A percentile compares a stretch with the other conserved stretches of the same genome.
These are phyloP conservation scores for Pantala flavescens DNA, from an alignment of 1,140 invertebrate genomes.

Conservation along the genomic window DNA sequence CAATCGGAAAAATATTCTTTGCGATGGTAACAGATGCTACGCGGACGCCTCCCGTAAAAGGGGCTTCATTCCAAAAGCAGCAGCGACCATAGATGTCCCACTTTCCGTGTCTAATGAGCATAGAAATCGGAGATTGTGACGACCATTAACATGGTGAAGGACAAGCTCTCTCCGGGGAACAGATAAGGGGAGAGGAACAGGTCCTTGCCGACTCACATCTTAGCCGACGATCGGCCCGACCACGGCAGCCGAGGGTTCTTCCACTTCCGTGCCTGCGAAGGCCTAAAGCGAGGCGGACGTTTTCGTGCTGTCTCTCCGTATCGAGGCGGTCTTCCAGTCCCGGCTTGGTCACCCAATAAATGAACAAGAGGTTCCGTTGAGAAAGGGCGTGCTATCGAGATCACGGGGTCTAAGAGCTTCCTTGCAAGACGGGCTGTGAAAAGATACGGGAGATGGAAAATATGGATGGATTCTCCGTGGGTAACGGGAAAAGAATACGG, in stretches of 20 bases:
- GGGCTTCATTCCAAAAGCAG: background rate
- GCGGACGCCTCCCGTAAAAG: background rate
- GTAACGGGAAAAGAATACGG: too few relatives aligned
- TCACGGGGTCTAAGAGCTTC: background rate
- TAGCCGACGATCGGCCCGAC: background rate
- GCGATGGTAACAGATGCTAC: background rate
- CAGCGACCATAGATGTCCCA: background rate
- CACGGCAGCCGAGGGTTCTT: background rate
- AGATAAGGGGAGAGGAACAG: background rate
- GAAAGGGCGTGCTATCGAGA: background rate
- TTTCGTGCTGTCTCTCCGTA: background rate
- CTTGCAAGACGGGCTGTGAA: too few relatives aligned
- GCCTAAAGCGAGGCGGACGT: background rate
- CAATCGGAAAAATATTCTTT: too few relatives aligned
- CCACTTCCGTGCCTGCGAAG: background rate
- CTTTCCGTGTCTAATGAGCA: background rate
- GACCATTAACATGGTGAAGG: background rate
- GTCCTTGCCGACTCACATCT: background rate
- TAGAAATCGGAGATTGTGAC: background rate
- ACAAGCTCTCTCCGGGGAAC: background rate
- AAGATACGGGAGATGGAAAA: too few relatives aligned
- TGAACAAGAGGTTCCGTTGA: background rate
- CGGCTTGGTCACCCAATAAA: background rate
- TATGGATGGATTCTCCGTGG: too few relatives aligned
- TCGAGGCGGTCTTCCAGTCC: background rate